These are phyloP conservation scores for Heliconius cydno DNA, from an alignment of 2,888 invertebrate species.

Conservation along the genomic window DNA sequence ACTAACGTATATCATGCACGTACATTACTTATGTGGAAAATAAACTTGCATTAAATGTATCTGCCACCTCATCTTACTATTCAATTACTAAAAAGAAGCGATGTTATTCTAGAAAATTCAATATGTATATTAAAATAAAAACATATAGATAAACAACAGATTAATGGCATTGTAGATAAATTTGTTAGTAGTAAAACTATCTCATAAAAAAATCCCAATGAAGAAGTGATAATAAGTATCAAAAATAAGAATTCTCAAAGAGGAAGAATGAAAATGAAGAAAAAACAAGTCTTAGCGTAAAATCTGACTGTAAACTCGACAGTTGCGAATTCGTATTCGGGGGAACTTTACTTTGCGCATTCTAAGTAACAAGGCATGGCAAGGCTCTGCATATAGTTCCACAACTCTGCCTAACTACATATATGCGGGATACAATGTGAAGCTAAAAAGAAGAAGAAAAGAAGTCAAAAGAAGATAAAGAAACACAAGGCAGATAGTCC, in stretches of 20 bases:
- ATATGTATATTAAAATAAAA: neutral
- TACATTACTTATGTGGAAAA: neutral
- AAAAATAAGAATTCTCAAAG: neutral
- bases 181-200: neutral
- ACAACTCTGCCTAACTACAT: neutral
- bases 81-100: neutral
- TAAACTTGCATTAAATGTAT: slow-evolving; percentile 3
- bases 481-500: slow-evolving; percentile 58
- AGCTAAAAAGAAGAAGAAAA: slow-evolving; percentile 14
- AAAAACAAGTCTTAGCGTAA: neutral
- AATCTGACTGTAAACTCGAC: neutral
- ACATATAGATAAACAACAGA: neutral
- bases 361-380: too few species aligned
- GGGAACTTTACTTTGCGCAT: too few species aligned
- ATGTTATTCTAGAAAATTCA: neutral
- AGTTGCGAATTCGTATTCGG: neutral
- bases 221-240: neutral
- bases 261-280: neutral
- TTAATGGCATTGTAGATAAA: slow-evolving; percentile 1
- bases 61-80: neutral
- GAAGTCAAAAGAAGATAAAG: slow-evolving; percentile 36
- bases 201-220: neutral
- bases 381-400: too few species aligned
- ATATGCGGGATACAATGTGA: neutral
- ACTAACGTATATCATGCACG: slow-evolving; percentile 7